A percentile compares a stretch with the other conserved stretches of the same genome.
Evolutionary conservation across 2,888 invertebrate genomes (phyloP).

Genomic region (Platypus cylindrus): DNA sequence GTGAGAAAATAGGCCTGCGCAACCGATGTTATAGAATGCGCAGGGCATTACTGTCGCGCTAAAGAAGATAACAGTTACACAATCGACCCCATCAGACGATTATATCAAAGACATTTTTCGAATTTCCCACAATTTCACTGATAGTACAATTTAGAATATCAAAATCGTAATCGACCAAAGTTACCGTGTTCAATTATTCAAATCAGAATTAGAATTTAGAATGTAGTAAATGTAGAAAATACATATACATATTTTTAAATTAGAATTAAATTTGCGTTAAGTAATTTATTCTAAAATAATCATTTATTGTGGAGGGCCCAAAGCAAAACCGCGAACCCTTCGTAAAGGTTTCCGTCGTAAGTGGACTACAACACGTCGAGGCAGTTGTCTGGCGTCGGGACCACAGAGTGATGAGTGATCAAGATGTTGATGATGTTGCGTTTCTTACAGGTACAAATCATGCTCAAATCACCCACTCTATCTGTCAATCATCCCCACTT

Average conservation of each 20-base stretch:
- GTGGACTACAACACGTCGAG: slow-evolving; percentile 36
- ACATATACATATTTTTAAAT: too few relatives aligned
- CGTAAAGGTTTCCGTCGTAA: slow-evolving; percentile 37
- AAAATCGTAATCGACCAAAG: slow-evolving; percentile 20
- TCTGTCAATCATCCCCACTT: slow-evolving; percentile 30
- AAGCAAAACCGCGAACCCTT: slow-evolving; percentile 31
- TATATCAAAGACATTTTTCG: slow-evolving; percentile 11
- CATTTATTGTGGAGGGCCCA: slow-evolving; percentile 32
- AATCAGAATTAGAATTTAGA: slow-evolving; percentile 16
- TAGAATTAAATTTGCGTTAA: slow-evolving; percentile 10
- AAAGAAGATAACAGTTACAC: slow-evolving; percentile 17
- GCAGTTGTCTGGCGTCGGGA: slow-evolving; percentile 39
- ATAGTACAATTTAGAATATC: slow-evolving; percentile 23
- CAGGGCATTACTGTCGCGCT: slow-evolving; percentile 19
- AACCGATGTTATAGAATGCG: slow-evolving; percentile 16
- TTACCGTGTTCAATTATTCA: slow-evolving; percentile 17
- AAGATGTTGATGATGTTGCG: slow-evolving; percentile 85
- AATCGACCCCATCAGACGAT: slow-evolving; percentile 18
- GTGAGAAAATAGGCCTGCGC: slow-evolving; percentile 18
- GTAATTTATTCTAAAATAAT: slow-evolving; percentile 15
- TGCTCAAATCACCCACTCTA: slow-evolving; percentile 27
- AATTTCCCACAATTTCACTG: slow-evolving; percentile 19
- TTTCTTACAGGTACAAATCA: slow-evolving; percentile 67
- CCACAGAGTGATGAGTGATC: slow-evolving; percentile 66
- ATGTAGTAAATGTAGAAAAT: slow-evolving; percentile 17